Base-by-base conservation (phyloP, 2,888 invertebrate species). In the Drosophila birchii region DNA sequence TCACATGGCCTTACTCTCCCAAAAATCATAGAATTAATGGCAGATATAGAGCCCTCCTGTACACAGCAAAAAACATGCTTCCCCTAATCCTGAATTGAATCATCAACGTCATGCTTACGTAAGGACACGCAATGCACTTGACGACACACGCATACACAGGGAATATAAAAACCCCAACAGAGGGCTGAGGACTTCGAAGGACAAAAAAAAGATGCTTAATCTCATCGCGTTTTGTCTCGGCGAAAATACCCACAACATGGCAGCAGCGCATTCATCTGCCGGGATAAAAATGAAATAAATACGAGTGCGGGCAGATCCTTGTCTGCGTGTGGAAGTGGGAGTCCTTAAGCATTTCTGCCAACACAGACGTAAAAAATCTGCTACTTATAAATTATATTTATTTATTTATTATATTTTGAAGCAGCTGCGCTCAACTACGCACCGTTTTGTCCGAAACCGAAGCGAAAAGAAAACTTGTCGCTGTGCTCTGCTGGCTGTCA, bases 361-460 rank as follows among this genome's bases (percentile, higher is more conserved):
- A 85, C 82, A 74, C 81, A 87, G 82, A 84, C 82, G 74, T 76
- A 86, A 76, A 83, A 88, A 88, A 88, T 82, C 80, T 86, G 88
- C 86, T 86, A 88, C 88, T 88, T 88, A 86, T 86, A 86, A 86
- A 86, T 86, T 88, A 86, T 86, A 84, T 86, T 86, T 86, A 88
- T 86, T 86, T 86, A 86, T 86, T 86, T 88, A 85, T 85, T 85
- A 85, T 86, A 88, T 86, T 88, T 84, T 80, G 79, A 80, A 88
- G 78, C 86, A 86, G 88, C 86, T 86, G 86, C 72, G 84, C 67
- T 77, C 88, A 84, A 84, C 86, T 82, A 80, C 79, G 80, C 79
- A 81, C 69, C 76, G 70, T 88, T 86, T 83, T 81, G 75, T 68
- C 60, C 60, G 51, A 44, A 61, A 34, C 43, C 57, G 34, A 51